A percentile compares a stretch with the other conserved stretches of the same genome.
Evolutionary conservation across 2,888 invertebrate genomes (phyloP).

Genomic region (Nomada goodeniana): DNA sequence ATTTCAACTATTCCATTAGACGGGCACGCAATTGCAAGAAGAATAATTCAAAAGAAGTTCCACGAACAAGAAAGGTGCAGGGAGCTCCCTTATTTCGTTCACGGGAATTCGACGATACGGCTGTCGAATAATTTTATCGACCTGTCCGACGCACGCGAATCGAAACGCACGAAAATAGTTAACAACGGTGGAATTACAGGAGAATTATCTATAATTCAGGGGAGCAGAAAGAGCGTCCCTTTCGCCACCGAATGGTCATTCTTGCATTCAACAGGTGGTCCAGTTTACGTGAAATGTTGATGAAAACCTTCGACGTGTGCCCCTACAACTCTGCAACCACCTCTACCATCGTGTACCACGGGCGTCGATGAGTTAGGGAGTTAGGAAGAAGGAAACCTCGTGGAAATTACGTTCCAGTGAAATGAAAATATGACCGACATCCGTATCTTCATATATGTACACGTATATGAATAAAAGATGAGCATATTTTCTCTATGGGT

Average conservation of each 20-base stretch:
- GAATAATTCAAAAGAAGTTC: background rate
- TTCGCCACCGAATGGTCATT: conserved; percentile 74
- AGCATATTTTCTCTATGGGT: too few relatives aligned
- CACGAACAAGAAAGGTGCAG: background rate
- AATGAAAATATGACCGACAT: background rate
- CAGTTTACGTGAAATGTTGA: conserved; percentile 76
- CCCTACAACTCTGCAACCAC: background rate
- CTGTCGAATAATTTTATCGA: background rate
- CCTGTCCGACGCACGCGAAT: conserved; percentile 10
- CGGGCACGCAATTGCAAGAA: background rate
- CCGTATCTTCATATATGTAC: too few relatives aligned
- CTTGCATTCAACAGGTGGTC: conserved; percentile 77
- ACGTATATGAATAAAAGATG: too few relatives aligned
- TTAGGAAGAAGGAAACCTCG: conserved; percentile 29
- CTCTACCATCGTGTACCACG: conserved; percentile 45
- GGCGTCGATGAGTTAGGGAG: conserved; percentile 25
- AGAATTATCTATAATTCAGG: conserved; percentile 74
- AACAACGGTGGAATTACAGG: conserved; percentile 68
- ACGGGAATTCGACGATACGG: too few relatives aligned
- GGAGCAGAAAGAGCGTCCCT: conserved; percentile 68
- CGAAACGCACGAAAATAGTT: conserved; percentile 54
- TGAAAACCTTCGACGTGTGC: conserved; percentile 71
- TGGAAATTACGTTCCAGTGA: conserved; percentile 7
- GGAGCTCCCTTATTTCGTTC: background rate
- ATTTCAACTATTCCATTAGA: background rate